Evolutionary conservation across 2,888 invertebrate genomes (phyloP), one percentile per base, ranked within the genome.

Genomic region (Caenorhabditis angaria): DNA sequence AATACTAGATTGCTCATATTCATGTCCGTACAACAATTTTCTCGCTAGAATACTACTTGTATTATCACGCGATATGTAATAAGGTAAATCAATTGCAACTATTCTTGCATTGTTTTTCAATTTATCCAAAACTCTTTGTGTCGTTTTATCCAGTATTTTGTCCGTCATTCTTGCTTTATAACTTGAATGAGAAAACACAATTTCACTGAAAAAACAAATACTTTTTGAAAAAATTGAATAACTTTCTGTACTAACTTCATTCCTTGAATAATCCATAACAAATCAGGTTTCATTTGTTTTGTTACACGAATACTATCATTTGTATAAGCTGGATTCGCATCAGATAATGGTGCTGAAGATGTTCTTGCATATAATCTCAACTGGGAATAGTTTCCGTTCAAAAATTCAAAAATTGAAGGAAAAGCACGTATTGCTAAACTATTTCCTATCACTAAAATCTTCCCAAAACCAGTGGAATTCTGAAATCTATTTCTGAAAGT

Each of bases 181-280:
- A n/a, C n/a, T n/a, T n/a, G n/a, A n/a, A n/a, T n/a, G n/a, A n/a
- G n/a, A n/a, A n/a, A n/a, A n/a, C n/a, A n/a, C n/a, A n/a, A n/a
- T n/a, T n/a, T n/a, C n/a, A n/a, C n/a, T n/a, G n/a, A n/a, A n/a
- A n/a, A n/a, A n/a, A n/a, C n/a, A n/a, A n/a, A n/a, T n/a, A n/a
- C n/a, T n/a, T 41, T 4, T 22, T 47, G 25, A 35, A n/a, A 54
- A 24, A 14, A 6, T 54, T 5, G 4, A 25, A 22, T n/a, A n/a
- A n/a, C n/a, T n/a, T 5, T 61, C 29, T 27, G 27, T n/a, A 54
- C 70, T 55, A 1, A 71, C 71, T 71, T 41, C 18, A 64, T 35
- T 24, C 71, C 71, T 50, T 71, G 72, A 50, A 72, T 58, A 20
- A 72, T 66, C 72, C 72, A 72, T 18, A 72, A 22, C 20, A 67